Evolutionary conservation across 2,797 vertebrate species (phyloP).

Genomic region (Hoplostethus atlanticus): DNA sequence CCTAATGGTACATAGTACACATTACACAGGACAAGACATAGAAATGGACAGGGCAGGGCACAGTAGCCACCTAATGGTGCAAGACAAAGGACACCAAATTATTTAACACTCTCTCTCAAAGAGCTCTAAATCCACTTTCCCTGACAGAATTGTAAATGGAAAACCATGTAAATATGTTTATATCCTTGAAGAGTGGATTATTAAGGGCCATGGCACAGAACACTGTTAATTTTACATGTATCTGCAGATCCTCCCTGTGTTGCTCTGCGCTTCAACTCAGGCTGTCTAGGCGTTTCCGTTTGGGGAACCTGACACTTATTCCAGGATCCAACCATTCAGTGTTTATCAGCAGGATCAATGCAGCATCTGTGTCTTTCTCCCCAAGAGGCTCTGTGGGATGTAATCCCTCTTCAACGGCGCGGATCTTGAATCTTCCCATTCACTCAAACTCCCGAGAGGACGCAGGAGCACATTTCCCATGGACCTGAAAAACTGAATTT

Average conservation of each 20-base stretch:
- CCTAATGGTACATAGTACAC: too few species aligned
- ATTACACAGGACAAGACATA: too few species aligned
- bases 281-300: conserved; percentile 66
- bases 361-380: conserved; percentile 77
- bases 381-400: conserved; percentile 72
- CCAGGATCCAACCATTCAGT: conserved; percentile 69
- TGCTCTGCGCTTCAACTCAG: conserved; percentile 43
- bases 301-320: conserved; percentile 72
- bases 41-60: too few species aligned
- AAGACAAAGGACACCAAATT: too few species aligned
- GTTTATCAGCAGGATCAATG: conserved; percentile 80
- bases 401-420: conserved; percentile 75
- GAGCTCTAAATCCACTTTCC: conserved; percentile 23
- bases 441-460: conserved; percentile 66
- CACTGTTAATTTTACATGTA: conserved; percentile 47
- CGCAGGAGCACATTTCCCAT: conserved; percentile 71
- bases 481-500: conserved; percentile 59
- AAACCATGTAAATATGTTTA: conserved; percentile 33
- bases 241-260: conserved; percentile 37
- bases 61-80: not conserved
- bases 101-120: conserved; percentile 12
- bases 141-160: conserved; percentile 6
- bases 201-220: conserved; percentile 4
- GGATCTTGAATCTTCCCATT: conserved; percentile 78
- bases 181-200: not conserved